Percentiles rank a stretch among this genome's conserved stretches.
phyloP scores from a whole-genome alignment of 1,140 invertebrate species.

The Achatina immaculata region DNA sequence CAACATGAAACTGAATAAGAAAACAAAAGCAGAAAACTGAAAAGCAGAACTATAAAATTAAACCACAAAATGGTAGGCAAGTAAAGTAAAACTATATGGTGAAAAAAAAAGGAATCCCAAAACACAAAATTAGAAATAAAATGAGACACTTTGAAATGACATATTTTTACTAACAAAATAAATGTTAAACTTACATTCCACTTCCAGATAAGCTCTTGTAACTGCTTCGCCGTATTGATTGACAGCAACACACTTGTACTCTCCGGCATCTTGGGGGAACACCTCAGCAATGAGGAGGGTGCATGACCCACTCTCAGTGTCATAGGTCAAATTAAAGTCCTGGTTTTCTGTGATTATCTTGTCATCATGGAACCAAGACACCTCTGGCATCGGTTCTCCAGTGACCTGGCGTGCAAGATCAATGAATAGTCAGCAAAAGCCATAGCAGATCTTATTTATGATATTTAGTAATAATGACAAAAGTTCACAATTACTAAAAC shows the following conservation, averaged over 20 bases:
- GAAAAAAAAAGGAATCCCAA: no score
- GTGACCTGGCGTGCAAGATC: conserved; percentile 39
- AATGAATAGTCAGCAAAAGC: neutral
- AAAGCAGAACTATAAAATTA: no score
- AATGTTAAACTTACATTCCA: conserved; percentile 76
- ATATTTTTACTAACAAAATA: no score
- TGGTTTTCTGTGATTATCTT: conserved; percentile 77
- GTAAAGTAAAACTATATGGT: no score
- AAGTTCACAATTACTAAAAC: no score
- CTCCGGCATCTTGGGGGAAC: conserved; percentile 94
- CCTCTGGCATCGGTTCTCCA: conserved; percentile 61
- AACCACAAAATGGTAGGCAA: no score
- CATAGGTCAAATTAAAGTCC: conserved; percentile 65
- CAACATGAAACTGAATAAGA: no score
- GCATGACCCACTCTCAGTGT: conserved; percentile 59
- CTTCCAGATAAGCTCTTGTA: conserved; percentile 80
- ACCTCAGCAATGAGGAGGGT: conserved; percentile 67
- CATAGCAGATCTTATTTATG: no score
- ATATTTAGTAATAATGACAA: no score
- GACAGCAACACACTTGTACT: conserved; percentile 92
- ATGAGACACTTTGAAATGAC: no score
- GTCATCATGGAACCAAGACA: conserved; percentile 79
- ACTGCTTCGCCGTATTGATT: conserved; percentile 91
- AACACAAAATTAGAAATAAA: no score
- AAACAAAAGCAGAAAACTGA: no score